Evolutionary conservation across 2,888 invertebrate genomes (phyloP).

Genomic region (Taphrorychus bicolor): DNA sequence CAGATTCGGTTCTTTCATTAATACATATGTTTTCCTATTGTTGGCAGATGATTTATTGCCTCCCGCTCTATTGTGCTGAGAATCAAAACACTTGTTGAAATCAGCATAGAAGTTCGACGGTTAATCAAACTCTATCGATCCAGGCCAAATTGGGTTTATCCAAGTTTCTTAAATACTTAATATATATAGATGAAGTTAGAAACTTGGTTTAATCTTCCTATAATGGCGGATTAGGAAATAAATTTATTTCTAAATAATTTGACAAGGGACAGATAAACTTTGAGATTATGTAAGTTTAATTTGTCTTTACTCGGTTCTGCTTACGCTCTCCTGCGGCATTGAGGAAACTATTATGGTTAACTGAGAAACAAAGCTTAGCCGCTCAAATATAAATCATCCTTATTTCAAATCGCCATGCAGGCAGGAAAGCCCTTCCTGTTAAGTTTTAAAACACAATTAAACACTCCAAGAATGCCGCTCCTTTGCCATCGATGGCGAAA

Average conservation of each 20-base stretch:
- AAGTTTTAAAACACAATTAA: constrained; percentile 24
- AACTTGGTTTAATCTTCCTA: constrained; percentile 36
- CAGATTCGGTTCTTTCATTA: constrained; percentile 7
- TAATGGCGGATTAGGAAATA: constrained; percentile 38
- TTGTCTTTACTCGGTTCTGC: constrained; percentile 24
- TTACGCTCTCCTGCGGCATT: constrained; percentile 4
- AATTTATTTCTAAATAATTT: constrained; percentile 42
- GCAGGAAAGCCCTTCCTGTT: neutral
- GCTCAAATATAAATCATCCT: neutral
- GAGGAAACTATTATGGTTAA: constrained; percentile 10
- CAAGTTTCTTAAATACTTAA: constrained; percentile 35
- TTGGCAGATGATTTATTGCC: neutral
- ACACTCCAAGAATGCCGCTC: constrained; percentile 15
- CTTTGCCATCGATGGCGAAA: constrained; percentile 25
- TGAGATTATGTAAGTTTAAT: constrained; percentile 41
- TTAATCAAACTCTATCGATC: constrained; percentile 35
- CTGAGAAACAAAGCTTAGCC: neutral
- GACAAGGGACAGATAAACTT: constrained; percentile 41
- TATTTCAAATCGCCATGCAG: neutral
- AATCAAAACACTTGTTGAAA: constrained; percentile 2
- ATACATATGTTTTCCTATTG: constrained; percentile 3
- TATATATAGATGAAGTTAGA: constrained; percentile 38
- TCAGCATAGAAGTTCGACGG: neutral
- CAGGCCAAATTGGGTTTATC: constrained; percentile 5
- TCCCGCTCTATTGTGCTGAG: neutral